Percentiles rank a stretch among this genome's conserved stretches.
Evolutionary conservation across 2,888 invertebrate species (phyloP).

Genomic region (Cephus pygmeus): DNA sequence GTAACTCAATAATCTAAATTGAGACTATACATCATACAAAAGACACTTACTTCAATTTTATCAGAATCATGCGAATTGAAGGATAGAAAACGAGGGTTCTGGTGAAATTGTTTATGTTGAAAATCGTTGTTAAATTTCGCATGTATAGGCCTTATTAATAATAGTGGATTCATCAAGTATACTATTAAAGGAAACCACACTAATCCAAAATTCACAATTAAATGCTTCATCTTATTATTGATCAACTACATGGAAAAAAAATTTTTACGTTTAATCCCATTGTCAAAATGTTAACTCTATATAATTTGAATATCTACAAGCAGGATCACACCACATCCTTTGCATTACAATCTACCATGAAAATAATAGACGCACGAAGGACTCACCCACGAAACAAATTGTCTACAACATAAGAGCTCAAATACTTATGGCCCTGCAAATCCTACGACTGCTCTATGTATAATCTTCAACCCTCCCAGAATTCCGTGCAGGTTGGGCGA

Average conservation of each 20-base stretch:
- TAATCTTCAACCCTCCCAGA: slow-evolving; percentile 24
- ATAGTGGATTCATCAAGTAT: neutral
- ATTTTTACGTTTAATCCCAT: neutral
- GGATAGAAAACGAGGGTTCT: slow-evolving; percentile 68
- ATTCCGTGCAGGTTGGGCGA: neutral
- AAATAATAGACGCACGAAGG: slow-evolving; percentile 1
- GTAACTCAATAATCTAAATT: neutral
- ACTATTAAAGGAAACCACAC: neutral
- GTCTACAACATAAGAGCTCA: neutral
- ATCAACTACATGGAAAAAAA: neutral
- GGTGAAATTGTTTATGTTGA: neutral
- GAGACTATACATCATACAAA: slow-evolving; percentile 2
- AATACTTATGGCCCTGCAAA: neutral
- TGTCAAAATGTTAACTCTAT: neutral
- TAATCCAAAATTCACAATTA: neutral
- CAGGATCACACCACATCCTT: neutral
- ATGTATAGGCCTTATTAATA: neutral
- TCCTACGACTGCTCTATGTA: slow-evolving; percentile 23
- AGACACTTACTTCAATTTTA: slow-evolving; percentile 70
- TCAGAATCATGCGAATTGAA: slow-evolving; percentile 69
- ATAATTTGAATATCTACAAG: neutral
- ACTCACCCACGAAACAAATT: neutral
- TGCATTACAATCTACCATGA: neutral
- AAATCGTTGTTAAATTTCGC: neutral
- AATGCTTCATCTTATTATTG: neutral